Evolutionary conservation across 2,113 vertebrate genomes (phyloP), one percentile per base, ranked within the genome.

Genomic region (Haliaeetus leucogaster): DNA sequence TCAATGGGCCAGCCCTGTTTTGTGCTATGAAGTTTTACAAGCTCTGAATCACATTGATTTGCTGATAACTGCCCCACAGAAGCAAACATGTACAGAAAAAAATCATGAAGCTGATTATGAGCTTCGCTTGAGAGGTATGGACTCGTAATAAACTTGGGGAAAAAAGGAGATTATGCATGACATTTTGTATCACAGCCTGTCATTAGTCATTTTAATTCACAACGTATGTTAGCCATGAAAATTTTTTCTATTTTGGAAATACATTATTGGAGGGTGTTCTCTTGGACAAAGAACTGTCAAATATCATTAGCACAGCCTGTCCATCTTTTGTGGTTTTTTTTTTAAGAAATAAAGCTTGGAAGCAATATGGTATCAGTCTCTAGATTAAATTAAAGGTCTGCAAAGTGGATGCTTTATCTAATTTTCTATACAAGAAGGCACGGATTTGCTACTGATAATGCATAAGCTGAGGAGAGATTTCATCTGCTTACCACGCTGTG

Each of bases 281-380:
- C 43, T 30, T 40, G 89, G 43, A 93, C 72, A 86, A 93, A 89
- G 62, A 90, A 5, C 80, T 95, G 95, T 89, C 96, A 96, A 7
- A 66, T 61, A 25, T 2, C 18, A 36, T 95, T 34, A 80, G 66
- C 43, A 68, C 48, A 73, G 67, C 79, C 52, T 88, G 62, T 38
- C 82, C 42, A 42, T 90, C 82, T 86, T 76, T 27, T 8, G 1
- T n/a, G 48, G 4, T 38, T 38, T 38, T 32, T n/a, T 29, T 66
- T 91, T 53, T 7, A 47, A 86, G 71, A 56, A 53, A 34, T 13
- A 79, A 89, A 65, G 40, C 62, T 80, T 77, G 36, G 58, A 83
- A 77, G 72, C 71, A 92, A 65, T 80, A 38, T 9, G 26, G 7
- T 43, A 15, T 72, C 72, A 30, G 34, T 19, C 76, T 89, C 53